Evolutionary conservation across 2,888 invertebrate species (phyloP).

Genomic region (Nezara viridula): DNA sequence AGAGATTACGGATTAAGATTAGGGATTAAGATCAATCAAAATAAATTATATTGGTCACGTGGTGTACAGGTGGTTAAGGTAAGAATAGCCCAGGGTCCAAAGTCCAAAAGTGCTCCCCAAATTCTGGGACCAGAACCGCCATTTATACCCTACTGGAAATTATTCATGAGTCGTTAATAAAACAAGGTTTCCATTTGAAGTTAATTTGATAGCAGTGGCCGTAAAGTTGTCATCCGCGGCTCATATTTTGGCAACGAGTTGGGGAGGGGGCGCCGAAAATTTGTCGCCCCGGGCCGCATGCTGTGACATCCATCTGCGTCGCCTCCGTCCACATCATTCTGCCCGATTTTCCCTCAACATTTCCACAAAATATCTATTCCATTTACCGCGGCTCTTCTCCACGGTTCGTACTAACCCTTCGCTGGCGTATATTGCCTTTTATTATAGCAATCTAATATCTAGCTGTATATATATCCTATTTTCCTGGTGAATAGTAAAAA

Average conservation of each 20-base stretch:
- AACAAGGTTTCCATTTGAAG: conserved; percentile 53
- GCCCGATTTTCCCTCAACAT: conserved; percentile 23
- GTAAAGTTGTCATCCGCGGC: conserved; percentile 47
- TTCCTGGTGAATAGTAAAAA: too few relatives aligned
- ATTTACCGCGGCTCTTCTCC: background rate
- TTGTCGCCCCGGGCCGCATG: background rate
- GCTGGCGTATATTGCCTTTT: background rate
- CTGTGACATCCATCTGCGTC: conserved; percentile 22
- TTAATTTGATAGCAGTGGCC: conserved; percentile 45
- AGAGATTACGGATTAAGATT: too few relatives aligned
- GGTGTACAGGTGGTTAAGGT: too few relatives aligned
- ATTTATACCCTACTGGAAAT: too few relatives aligned
- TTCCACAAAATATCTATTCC: conserved; percentile 22
- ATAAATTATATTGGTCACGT: too few relatives aligned
- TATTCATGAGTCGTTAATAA: conserved; percentile 45
- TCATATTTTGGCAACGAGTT: background rate
- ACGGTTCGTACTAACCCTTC: background rate
- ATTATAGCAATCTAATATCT: background rate
- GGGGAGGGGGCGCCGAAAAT: background rate
- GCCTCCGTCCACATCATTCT: conserved; percentile 17
- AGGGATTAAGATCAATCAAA: too few relatives aligned
- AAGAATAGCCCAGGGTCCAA: too few relatives aligned
- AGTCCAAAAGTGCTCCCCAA: too few relatives aligned
- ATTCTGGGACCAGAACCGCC: too few relatives aligned
- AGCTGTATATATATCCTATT: too few relatives aligned